Evolutionary conservation across 2,888 invertebrate species (phyloP), one percentile per base, ranked within the genome.

Genomic region (Asteroscopus sphinx): DNA sequence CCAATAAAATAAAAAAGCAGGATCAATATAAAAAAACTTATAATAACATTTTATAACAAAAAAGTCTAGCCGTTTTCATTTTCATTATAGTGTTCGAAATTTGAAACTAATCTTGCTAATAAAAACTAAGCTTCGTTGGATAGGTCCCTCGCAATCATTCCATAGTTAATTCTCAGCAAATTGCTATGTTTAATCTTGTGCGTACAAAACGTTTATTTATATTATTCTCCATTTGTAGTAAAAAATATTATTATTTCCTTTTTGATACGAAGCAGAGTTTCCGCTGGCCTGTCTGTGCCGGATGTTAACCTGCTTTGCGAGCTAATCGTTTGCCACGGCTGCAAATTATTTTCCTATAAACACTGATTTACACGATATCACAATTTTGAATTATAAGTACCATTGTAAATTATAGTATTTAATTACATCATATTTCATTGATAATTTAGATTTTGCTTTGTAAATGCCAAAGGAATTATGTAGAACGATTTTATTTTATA

Each of bases 1-100:
- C 76, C 82, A 71, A 83, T 87, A 86, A 84, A 85, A 77, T 75
- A 80, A 79, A 81, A 79, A 21, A 70, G 78, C 70, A 54, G 45
- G 26, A 40, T 58, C 33, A 33, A 30, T 41, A 60, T 37, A 25
- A 8, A 33, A 48, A 25, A 47, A 32, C 9, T 47, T 36, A 5
- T 36, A 28, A 17, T 26, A 11, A 16, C 11, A 12, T 1, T 41
- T 40, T 25, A 37, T 11, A 17, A 13, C 17, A 2, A n/a, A 15
- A 25, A 25, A 16, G 6, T 16, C 7, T 28, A 32, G 15, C 26
- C 12, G 12, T 28, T 30, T 32, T 54, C 36, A 26, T 15, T 32
- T 32, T n/a, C 6, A 42, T 40, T 35, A 30, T 26, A 25, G 32
- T 4, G 13, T 28, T 61, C 3, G 32, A 16, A 39, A 13, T 51